Evolutionary conservation across 1,140 invertebrate species (phyloP).

Genomic region (Phymastichus coffea): DNA sequence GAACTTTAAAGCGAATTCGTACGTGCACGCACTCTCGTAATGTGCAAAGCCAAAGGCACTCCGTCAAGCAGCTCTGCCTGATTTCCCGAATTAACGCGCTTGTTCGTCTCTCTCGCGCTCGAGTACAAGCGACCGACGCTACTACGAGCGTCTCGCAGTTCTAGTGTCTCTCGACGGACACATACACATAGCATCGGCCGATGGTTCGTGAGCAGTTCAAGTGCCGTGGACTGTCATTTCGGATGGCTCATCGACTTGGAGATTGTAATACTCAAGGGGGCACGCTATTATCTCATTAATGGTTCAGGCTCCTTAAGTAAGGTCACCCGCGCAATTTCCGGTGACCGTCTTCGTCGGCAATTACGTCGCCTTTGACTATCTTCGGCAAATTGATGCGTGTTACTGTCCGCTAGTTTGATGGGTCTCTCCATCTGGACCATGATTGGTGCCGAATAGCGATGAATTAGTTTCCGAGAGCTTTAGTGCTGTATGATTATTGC

Average conservation of each 20-base stretch:
- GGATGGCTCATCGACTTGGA: conserved; percentile 51
- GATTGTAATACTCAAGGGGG: conserved; percentile 36
- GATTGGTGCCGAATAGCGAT: too few species aligned
- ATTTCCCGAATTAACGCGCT: conserved; percentile 14
- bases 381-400: not conserved
- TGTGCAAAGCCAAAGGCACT: not conserved
- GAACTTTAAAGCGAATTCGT: not conserved
- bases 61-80: not conserved
- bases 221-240: conserved; percentile 47
- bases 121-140: not conserved
- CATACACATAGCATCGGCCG: not conserved
- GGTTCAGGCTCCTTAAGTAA: conserved; percentile 46
- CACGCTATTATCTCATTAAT: conserved; percentile 53
- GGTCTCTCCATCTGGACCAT: too few species aligned
- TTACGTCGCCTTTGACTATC: not conserved
- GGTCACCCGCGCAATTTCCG: conserved; percentile 55
- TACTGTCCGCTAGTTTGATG: too few species aligned
- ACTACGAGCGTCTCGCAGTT: not conserved
- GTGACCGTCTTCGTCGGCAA: not conserved
- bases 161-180: not conserved
- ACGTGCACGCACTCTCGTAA: not conserved
- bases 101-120: not conserved
- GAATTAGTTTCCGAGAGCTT: too few species aligned
- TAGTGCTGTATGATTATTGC: too few species aligned
- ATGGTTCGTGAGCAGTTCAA: not conserved